Conservation (phyloP, 2,888 invertebrate species). For the Bellardia pandia region DNA sequence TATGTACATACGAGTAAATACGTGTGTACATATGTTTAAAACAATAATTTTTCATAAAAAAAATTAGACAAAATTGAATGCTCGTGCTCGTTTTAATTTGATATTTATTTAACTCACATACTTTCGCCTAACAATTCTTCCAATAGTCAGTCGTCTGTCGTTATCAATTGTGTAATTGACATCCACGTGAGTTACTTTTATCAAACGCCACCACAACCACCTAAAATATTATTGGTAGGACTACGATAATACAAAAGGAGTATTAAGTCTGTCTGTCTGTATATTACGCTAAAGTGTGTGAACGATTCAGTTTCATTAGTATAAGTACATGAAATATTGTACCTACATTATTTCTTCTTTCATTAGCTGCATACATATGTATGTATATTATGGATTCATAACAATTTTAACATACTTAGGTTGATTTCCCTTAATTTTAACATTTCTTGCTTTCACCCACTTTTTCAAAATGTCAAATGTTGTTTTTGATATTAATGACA, state of each 20-base stretch:
- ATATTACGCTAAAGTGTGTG: neutral
- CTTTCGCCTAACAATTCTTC: neutral
- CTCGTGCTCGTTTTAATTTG: constrained; percentile 22
- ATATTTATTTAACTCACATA: constrained; percentile 52
- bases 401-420: neutral
- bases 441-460: constrained; percentile 48
- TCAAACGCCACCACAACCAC: neutral
- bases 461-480: constrained; percentile 40
- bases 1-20: too few species aligned
- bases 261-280: neutral
- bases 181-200: neutral
- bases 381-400: neutral
- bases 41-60: neutral
- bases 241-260: neutral
- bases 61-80: neutral
- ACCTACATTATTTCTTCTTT: too few species aligned
- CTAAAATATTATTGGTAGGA: neutral
- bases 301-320: constrained; percentile 13
- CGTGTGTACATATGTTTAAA: neutral
- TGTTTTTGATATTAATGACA: constrained; percentile 46
- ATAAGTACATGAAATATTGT: too few species aligned
- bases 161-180: constrained; percentile 27
- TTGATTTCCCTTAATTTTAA: neutral
- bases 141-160: constrained; percentile 6
- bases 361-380: too few species aligned